Evolutionary conservation across 2,888 invertebrate species (phyloP).

Genomic region (Timandra comae): DNA sequence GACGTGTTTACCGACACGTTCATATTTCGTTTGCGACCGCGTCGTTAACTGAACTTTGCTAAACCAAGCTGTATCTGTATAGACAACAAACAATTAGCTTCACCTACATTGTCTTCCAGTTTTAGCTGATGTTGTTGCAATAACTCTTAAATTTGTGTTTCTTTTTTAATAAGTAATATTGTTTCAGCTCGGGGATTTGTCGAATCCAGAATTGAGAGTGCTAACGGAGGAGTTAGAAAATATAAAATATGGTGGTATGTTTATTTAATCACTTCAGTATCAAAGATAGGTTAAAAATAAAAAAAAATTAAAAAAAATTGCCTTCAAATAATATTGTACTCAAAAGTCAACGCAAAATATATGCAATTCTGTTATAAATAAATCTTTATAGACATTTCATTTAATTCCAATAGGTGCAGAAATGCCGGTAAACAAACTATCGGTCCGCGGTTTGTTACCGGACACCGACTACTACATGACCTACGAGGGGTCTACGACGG

Average conservation of each 20-base stretch:
- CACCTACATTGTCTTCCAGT: slow-evolving; percentile 11
- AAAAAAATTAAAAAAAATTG: too few species aligned
- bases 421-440: slow-evolving; percentile 89
- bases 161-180: slow-evolving; percentile 21
- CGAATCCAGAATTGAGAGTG: slow-evolving; percentile 93
- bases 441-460: slow-evolving; percentile 91
- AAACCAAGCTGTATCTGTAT: slow-evolving; percentile 38
- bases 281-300: too few species aligned
- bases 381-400: slow-evolving; percentile 27
- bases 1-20: slow-evolving; percentile 49
- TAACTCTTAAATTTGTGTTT: too few species aligned
- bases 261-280: too few species aligned
- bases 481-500: slow-evolving; percentile 97
- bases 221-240: slow-evolving; percentile 94
- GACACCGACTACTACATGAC: slow-evolving; percentile 98
- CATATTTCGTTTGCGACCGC: slow-evolving; percentile 46
- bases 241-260: slow-evolving; percentile 92
- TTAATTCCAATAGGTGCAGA: slow-evolving; percentile 81
- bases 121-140: too few species aligned
- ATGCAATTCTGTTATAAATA: too few species aligned
- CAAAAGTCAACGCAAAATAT: too few species aligned
- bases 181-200: slow-evolving; percentile 92
- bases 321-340: too few species aligned
- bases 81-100: slow-evolving; percentile 34
- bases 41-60: slow-evolving; percentile 38